A percentile compares a stretch with the other conserved stretches of the same genome.
These are phyloP conservation scores for Drosophila merina DNA, from an alignment of 2,888 invertebrate species.

Conservation along the genomic window DNA sequence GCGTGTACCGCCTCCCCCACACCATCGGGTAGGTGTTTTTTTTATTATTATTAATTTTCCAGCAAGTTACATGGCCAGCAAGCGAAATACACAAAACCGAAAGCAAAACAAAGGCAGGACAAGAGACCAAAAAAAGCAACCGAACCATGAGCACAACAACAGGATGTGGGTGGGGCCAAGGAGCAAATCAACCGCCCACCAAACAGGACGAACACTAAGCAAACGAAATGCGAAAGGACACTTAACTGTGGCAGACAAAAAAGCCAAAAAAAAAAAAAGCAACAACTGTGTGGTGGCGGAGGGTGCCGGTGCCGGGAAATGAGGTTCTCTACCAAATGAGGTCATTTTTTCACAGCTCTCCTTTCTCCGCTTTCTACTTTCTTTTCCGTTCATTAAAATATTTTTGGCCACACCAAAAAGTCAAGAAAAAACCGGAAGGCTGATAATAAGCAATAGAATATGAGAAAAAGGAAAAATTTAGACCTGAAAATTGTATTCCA, in stretches of 20 bases:
- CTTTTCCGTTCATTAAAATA: slow-evolving; percentile 46
- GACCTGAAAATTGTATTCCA: not conserved
- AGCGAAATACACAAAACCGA: slow-evolving; percentile 54
- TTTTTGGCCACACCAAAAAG: slow-evolving; percentile 66
- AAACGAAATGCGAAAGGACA: slow-evolving; percentile 74
- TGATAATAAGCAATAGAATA: slow-evolving; percentile 16
- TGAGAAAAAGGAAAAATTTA: not conserved
- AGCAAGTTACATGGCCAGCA: slow-evolving; percentile 76
- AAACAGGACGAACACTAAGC: slow-evolving; percentile 49
- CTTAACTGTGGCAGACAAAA: slow-evolving; percentile 67
- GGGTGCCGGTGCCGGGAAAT: slow-evolving; percentile 32
- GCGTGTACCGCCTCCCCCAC: slow-evolving; percentile 66
- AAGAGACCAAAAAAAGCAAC: slow-evolving; percentile 33
- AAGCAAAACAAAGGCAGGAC: slow-evolving; percentile 72
- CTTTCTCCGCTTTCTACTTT: slow-evolving; percentile 11
- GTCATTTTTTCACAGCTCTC: slow-evolving; percentile 65
- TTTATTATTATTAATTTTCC: slow-evolving; percentile 81
- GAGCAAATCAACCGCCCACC: slow-evolving; percentile 44
- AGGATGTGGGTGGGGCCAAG: slow-evolving; percentile 28
- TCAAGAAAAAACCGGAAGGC: not conserved
- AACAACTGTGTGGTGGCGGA: not conserved
- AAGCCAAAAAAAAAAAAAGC: slow-evolving; percentile 17
- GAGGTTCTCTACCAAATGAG: slow-evolving; percentile 71
- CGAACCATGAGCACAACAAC: slow-evolving; percentile 20
- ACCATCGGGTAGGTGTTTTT: slow-evolving; percentile 62